phyloP scores from a whole-genome alignment of 2,888 invertebrate genomes.

The Notocelia uddmanniana region DNA sequence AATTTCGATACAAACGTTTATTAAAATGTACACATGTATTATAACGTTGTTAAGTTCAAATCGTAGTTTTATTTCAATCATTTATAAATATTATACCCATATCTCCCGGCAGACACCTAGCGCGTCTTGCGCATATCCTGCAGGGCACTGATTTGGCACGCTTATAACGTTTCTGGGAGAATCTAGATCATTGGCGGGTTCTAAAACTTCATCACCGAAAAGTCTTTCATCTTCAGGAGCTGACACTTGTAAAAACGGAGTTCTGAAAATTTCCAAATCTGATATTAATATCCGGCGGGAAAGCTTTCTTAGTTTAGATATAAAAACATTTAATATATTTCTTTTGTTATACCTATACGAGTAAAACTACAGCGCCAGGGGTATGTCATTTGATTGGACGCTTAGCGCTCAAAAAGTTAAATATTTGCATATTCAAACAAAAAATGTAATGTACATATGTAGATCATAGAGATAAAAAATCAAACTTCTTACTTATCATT shows the following conservation, averaged over 20 bases:
- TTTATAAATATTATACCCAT: constrained; percentile 20
- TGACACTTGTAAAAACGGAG: constrained; percentile 8
- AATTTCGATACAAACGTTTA: constrained; percentile 27
- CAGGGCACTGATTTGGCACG: constrained; percentile 69
- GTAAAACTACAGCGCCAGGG: too few relatives aligned
- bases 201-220: neutral
- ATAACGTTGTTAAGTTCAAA: too few relatives aligned
- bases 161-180: constrained; percentile 56
- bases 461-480: too few relatives aligned
- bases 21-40: constrained; percentile 4
- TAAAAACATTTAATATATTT: too few relatives aligned
- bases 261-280: neutral
- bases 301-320: too few relatives aligned
- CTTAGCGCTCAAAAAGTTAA: too few relatives aligned
- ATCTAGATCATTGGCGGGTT: neutral
- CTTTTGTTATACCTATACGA: too few relatives aligned
- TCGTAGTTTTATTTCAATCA: neutral
- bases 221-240: constrained; percentile 17
- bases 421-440: too few relatives aligned
- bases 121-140: constrained; percentile 66
- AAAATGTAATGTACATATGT: too few relatives aligned
- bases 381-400: too few relatives aligned
- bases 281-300: neutral
- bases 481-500: neutral
- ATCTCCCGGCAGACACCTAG: constrained; percentile 67